Percentiles rank a stretch among this genome's conserved stretches.
These are phyloP conservation scores for Myrmecobius fasciatus DNA, from an alignment of 2,113 vertebrate genomes.

Conservation along the genomic window DNA sequence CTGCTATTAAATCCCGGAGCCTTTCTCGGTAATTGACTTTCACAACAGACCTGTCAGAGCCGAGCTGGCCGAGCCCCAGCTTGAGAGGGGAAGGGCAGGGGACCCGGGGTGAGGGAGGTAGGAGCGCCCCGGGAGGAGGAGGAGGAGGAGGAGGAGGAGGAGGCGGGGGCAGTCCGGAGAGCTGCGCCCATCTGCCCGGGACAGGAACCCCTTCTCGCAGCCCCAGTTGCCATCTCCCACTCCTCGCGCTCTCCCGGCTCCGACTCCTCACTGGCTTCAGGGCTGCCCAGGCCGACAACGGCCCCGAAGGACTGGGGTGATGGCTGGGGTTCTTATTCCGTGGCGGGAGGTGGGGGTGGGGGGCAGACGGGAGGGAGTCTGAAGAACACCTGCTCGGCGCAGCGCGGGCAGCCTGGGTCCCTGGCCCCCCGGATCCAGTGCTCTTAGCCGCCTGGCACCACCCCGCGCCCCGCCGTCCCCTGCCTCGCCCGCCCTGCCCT, in stretches of 20 bases:
- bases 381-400: conserved; percentile 73
- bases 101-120: too few species aligned
- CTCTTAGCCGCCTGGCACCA: too few species aligned
- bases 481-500: conserved; percentile 34
- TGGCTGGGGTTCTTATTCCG: background rate
- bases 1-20: conserved; percentile 62
- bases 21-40: conserved; percentile 60
- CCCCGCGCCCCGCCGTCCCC: conserved; percentile 61
- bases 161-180: background rate
- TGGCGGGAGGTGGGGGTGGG: conserved; percentile 53
- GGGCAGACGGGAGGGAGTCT: background rate
- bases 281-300: background rate
- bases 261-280: background rate
- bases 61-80: background rate
- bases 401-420: background rate
- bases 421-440: conserved; percentile 51
- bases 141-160: too few species aligned
- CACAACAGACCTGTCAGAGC: conserved; percentile 66
- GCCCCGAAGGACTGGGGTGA: too few species aligned
- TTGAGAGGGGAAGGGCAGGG: background rate
- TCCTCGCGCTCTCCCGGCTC: conserved; percentile 24
- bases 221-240: conserved; percentile 3
- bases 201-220: background rate
- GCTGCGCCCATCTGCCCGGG: too few species aligned
- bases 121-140: too few species aligned